These are phyloP conservation scores for Campaea margaritaria DNA, from an alignment of 2,888 invertebrate species.

Conservation along the genomic window DNA sequence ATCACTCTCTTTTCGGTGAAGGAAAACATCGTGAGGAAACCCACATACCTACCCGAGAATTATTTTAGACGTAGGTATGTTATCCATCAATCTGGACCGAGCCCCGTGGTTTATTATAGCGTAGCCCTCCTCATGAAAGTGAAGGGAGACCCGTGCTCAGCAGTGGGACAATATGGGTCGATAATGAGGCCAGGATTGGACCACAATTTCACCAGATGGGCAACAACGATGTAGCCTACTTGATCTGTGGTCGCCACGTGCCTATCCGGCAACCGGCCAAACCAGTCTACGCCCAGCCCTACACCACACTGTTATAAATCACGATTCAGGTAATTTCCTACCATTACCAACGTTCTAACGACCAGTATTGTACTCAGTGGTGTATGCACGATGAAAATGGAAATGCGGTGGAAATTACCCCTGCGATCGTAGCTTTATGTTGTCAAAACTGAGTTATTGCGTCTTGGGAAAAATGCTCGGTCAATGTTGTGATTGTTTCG, in stretches of 20 bases:
- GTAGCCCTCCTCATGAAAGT: too few relatives aligned
- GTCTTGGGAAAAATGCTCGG: conserved; percentile 30
- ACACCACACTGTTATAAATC: conserved; percentile 65
- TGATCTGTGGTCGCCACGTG: not conserved
- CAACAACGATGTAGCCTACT: too few relatives aligned
- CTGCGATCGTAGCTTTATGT: conserved; percentile 28
- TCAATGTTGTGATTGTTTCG: conserved; percentile 26
- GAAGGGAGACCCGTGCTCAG: too few relatives aligned
- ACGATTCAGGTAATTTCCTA: conserved; percentile 75
- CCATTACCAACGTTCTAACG: conserved; percentile 71
- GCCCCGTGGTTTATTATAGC: too few relatives aligned
- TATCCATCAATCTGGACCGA: too few relatives aligned
- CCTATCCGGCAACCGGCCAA: conserved; percentile 22
- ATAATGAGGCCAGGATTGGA: too few relatives aligned
- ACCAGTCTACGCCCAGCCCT: not conserved
- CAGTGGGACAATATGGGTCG: too few relatives aligned
- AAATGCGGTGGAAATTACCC: conserved; percentile 35
- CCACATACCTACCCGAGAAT: too few relatives aligned
- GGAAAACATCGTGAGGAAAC: too few relatives aligned
- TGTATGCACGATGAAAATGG: conserved; percentile 51
- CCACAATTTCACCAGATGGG: too few relatives aligned
- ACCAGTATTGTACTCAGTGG: conserved; percentile 65
- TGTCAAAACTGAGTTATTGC: conserved; percentile 39
- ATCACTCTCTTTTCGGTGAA: too few relatives aligned
- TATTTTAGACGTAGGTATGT: too few relatives aligned